Evolutionary conservation across 2,888 invertebrate species (phyloP).

Genomic region (Cryptophagus acutangulus): DNA sequence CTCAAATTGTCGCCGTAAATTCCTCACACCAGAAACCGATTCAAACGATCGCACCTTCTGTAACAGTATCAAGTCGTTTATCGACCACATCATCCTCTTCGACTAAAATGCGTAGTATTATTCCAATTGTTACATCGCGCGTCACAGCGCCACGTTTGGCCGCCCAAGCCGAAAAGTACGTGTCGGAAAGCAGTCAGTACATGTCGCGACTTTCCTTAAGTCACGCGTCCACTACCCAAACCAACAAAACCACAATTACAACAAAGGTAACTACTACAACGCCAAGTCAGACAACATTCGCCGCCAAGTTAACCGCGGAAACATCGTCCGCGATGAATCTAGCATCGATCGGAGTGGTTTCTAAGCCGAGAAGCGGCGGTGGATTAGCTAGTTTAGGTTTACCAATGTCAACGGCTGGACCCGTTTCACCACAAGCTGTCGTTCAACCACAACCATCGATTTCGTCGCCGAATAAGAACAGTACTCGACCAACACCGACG

Average conservation of each 20-base stretch:
- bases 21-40: slow-evolving; percentile 32
- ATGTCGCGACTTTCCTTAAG: too few species aligned
- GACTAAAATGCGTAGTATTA: slow-evolving; percentile 38
- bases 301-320: slow-evolving; percentile 58
- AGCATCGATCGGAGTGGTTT: neutral
- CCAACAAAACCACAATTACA: neutral
- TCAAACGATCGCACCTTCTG: slow-evolving; percentile 30
- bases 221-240: neutral
- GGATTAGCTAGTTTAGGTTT: slow-evolving; percentile 27
- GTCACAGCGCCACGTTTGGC: slow-evolving; percentile 52
- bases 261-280: neutral
- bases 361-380: too few species aligned
- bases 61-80: slow-evolving; percentile 22
- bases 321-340: neutral
- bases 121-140: slow-evolving; percentile 30
- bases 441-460: slow-evolving; percentile 28
- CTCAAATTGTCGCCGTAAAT: slow-evolving; percentile 18
- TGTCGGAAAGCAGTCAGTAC: slow-evolving; percentile 21
- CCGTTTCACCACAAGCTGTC: slow-evolving; percentile 37
- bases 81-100: slow-evolving; percentile 27
- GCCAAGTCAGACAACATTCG: slow-evolving; percentile 56
- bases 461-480: slow-evolving; percentile 38
- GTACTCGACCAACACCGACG: slow-evolving; percentile 41
- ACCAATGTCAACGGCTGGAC: slow-evolving; percentile 30
- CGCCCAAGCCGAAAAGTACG: slow-evolving; percentile 53